Conservation (phyloP, 2,888 invertebrate species). For the Polyommatus icarus region DNA sequence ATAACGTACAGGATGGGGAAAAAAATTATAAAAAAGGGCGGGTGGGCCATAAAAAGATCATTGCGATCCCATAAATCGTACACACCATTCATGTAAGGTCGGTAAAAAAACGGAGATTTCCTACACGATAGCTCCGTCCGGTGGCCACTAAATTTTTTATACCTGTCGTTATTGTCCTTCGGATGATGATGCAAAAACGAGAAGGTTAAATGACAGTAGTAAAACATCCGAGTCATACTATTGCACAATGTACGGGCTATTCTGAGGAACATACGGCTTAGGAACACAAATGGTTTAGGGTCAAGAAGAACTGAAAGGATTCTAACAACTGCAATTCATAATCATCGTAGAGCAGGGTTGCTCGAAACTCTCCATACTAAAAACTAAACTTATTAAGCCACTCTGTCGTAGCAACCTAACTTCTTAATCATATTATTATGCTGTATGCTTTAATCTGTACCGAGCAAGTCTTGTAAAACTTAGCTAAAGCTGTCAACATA, state of each 20-base stretch:
- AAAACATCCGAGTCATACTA: conserved; percentile 25
- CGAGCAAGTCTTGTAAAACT: not conserved
- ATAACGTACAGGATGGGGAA: conserved; percentile 58
- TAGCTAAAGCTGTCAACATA: conserved; percentile 3
- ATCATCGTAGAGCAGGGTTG: not conserved
- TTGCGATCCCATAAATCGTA: conserved; percentile 78
- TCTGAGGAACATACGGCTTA: not conserved
- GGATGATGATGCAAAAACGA: conserved; percentile 46
- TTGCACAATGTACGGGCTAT: not conserved
- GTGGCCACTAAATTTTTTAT: conserved; percentile 61
- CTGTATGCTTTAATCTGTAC: not conserved
- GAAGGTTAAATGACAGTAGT: conserved; percentile 34
- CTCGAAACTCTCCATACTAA: not conserved
- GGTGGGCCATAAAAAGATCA: conserved; percentile 72
- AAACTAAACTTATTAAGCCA: not conserved
- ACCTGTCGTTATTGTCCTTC: conserved; percentile 38
- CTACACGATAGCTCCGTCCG: conserved; percentile 73
- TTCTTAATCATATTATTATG: not conserved
- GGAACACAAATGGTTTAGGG: not conserved
- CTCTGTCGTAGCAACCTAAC: not conserved
- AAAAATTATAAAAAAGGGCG: conserved; percentile 56
- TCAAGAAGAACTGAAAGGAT: not conserved
- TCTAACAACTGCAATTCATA: not conserved
- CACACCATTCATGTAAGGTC: conserved; percentile 73
- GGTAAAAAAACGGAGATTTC: conserved; percentile 72